These are phyloP conservation scores for Mesoligia furuncula DNA, from an alignment of 2,888 invertebrate species.

Conservation along the genomic window DNA sequence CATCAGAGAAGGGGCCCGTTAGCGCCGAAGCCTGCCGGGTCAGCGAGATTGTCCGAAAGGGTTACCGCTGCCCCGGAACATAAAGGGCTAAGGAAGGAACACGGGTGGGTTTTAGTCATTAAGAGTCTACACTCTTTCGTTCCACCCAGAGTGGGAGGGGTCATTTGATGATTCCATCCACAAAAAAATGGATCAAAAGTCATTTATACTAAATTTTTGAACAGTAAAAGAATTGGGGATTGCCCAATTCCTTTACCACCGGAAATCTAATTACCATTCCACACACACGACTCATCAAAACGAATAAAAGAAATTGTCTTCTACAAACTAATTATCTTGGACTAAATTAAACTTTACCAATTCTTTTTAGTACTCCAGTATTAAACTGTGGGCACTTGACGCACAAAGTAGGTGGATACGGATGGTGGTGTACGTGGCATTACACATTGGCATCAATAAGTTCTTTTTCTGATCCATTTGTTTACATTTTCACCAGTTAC, in stretches of 20 bases:
- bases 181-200: no score
- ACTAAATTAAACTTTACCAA: constrained; percentile 47
- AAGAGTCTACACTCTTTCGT: no score
- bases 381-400: constrained; percentile 34
- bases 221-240: neutral
- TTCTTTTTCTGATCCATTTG: neutral
- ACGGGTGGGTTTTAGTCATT: no score
- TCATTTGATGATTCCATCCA: no score
- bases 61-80: no score
- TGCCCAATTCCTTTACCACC: neutral
- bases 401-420: neutral
- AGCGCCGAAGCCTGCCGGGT: no score
- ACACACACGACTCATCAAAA: constrained; percentile 25
- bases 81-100: no score
- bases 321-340: constrained; percentile 46
- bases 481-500: no score
- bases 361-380: constrained; percentile 44
- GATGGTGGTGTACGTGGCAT: constrained; percentile 5
- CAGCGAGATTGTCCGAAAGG: no score
- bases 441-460: fast-evolving
- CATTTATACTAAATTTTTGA: neutral
- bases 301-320: constrained; percentile 32
- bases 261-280: constrained; percentile 25
- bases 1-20: no score
- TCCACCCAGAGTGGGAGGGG: no score